Evolutionary conservation across 1,140 invertebrate genomes (phyloP), one percentile per base, ranked within the genome.

Genomic region (Drosophila equinoxialis): DNA sequence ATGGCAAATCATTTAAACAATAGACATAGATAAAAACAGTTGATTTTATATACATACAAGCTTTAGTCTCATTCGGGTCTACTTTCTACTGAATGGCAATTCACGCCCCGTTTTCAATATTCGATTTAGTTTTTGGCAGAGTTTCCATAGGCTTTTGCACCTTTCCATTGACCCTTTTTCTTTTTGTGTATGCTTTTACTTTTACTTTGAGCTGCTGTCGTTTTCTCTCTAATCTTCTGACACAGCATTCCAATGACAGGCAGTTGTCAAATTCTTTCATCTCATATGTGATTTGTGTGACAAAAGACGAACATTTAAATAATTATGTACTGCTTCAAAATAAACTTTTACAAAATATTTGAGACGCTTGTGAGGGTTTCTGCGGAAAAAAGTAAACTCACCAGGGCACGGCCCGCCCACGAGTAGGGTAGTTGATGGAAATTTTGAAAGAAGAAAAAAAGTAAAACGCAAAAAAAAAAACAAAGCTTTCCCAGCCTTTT

Each of bases 211-310:
- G 48, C 45, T 62, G 45, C 33, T 61, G 68, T 71, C 45, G 39
- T 51, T 57, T 65, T 69, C 74, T 71, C 57, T 42, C 51, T 70
- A 59, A 57, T 26, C 59, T 61, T 73, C 77, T 45, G 35, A 48
- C 60, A 23, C 45, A 51, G 8, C 45, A 51, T 51, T 51, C 45
- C 45, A 59, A 71, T 72, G 55, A 68, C 61, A 71, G 42, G 35
- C 33, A 45, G 59, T 57, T 80, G 81, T 73, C 77, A 80, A 69
- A 67, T 77, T 84, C 65, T 74, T 65, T 51, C 42, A 57, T 10
- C 42, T 58, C 45, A 41, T 65, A 20, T 55, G 57, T 51, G 37
- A 71, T 61, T 69, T 58, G 63, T 57, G 58, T 58, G 60, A 70
- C 68, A 61, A 66, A 55, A 57, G 73, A 66, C 23, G 42, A 68